phyloP scores from a whole-genome alignment of 2,888 invertebrate species.

The Prosopocoilus inquinatus region DNA sequence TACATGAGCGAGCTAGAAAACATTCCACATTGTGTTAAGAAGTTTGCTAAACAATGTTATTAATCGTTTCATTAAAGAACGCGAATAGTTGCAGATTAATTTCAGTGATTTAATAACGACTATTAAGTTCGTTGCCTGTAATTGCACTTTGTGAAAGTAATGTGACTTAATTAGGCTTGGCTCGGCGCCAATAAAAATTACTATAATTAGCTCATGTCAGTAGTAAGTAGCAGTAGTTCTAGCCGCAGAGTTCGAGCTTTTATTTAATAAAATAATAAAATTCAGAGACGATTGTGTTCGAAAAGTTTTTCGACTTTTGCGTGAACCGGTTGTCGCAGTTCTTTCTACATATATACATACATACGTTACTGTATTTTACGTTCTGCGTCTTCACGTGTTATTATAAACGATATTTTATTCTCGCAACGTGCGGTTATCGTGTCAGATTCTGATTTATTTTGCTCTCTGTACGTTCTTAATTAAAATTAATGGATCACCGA shows the following conservation, averaged over 20 bases:
- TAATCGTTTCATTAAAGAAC: slow-evolving; percentile 10
- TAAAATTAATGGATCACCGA: background rate
- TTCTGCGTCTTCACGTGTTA: background rate
- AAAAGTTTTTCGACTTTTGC: background rate
- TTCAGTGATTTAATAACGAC: slow-evolving; percentile 11
- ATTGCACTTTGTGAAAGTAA: slow-evolving; percentile 22
- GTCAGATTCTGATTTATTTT: background rate
- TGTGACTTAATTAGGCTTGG: slow-evolving; percentile 24
- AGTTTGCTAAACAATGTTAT: too few species aligned
- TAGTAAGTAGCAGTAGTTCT: too few species aligned
- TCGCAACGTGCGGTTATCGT: background rate
- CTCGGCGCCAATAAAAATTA: slow-evolving; percentile 26
- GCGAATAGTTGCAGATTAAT: slow-evolving; percentile 4
- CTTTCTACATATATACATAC: background rate
- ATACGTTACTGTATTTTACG: too few species aligned
- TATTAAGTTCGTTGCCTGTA: slow-evolving; percentile 10
- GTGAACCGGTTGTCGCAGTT: background rate
- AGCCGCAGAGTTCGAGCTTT: background rate
- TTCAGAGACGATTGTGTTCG: background rate
- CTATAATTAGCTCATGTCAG: slow-evolving; percentile 25
- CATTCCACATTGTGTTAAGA: too few species aligned
- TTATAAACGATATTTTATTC: background rate
- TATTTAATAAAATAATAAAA: background rate
- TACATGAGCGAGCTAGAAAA: too few species aligned
- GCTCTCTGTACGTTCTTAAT: background rate